Percentiles rank a stretch among this genome's conserved stretches.
Evolutionary conservation across 2,888 invertebrate genomes (phyloP).

Genomic region (Aethes cnicana): DNA sequence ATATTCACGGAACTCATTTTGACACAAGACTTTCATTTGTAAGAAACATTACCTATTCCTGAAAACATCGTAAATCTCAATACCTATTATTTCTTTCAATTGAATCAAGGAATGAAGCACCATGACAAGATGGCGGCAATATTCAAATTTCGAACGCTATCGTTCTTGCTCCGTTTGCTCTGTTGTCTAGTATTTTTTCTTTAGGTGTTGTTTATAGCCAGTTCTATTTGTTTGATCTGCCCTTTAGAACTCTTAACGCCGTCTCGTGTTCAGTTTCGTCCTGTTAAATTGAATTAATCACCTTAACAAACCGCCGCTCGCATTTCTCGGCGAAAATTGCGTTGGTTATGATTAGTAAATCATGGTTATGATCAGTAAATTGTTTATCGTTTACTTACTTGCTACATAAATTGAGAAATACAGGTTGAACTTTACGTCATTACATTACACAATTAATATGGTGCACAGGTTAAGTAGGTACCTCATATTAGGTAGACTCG

Average conservation of each 20-base stretch:
- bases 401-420: too few relatives aligned
- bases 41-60: background rate
- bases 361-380: too few relatives aligned
- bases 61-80: background rate
- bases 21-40: background rate
- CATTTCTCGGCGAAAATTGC: background rate
- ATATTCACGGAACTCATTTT: background rate
- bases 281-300: background rate
- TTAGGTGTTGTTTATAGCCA: background rate
- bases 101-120: constrained; percentile 7
- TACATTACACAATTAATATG: too few relatives aligned
- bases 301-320: background rate
- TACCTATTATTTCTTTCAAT: background rate
- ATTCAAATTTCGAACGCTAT: constrained; percentile 11
- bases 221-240: background rate
- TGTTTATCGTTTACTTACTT: too few relatives aligned
- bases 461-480: too few relatives aligned
- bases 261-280: background rate
- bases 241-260: background rate
- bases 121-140: constrained; percentile 7
- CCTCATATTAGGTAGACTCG: too few relatives aligned
- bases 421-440: too few relatives aligned
- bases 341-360: background rate
- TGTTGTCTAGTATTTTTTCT: constrained; percentile 10
- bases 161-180: background rate